Evolutionary conservation across 2,113 vertebrate genomes (phyloP), one percentile per base, ranked within the genome.

Genomic region (Thamnophis sirtalis): DNA sequence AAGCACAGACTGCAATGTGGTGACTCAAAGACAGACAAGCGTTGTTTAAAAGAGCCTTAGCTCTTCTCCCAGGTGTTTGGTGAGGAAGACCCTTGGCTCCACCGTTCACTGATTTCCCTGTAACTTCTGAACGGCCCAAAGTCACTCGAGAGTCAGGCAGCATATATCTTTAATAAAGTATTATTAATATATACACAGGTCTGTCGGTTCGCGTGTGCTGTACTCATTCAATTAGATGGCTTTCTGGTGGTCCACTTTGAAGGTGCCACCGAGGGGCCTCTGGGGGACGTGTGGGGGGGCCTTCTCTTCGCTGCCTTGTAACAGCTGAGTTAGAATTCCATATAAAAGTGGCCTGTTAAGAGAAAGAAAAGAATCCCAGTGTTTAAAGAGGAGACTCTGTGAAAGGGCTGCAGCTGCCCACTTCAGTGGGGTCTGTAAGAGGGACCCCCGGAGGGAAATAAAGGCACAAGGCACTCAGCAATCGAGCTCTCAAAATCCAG

Each of bases 331-430:
- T 94, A 99, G 90, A 94, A 99, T 97, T 73, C 98, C 98, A 86
- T 99, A 99, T 4, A 99, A 93, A 88, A 99, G 98, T 93, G 99
- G 99, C 92, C 99, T 99, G 96, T n/a, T 94, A 68, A 95, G 60
- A 94, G 28, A 80, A 51, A 56, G 86, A 95, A 93, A 9, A 96
- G 91, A 28, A 50, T 86, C 15, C 17, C 73, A 38, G 43, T 19
- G 1, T 17, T 63, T 84, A 19, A 84, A 43, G 4, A 5, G 17
- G 19, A 21, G 28, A 33, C 4, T 17, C 63, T 68, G 13, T 2
- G 2, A 43, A 43, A 21, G 73, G 73, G 73, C 9, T 5, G 3
- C 10, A 13, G n/a, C 9, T 55, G 50, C 89, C 38, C 13, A 15
- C 10, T 38, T 84, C n/a, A 33, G 13, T 38, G 50, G 63, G 50